Conservation (phyloP, 2,113 vertebrate genomes). For the Podarcis muralis region DNA sequence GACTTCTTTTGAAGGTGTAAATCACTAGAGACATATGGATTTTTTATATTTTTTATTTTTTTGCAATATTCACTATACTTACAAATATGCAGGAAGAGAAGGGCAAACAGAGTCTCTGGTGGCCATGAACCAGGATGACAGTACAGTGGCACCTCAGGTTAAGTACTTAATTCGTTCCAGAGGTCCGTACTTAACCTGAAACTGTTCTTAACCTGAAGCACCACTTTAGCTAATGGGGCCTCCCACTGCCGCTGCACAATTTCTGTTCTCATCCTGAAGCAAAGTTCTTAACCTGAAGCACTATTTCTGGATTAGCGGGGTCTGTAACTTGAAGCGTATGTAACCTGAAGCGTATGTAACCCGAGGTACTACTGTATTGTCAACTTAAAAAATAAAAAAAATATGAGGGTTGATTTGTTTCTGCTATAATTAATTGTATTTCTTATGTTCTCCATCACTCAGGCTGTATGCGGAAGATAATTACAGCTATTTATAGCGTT, state of each 20-base stretch:
- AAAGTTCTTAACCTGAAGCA: too few species aligned
- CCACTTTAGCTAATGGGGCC: too few species aligned
- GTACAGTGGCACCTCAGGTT: too few species aligned
- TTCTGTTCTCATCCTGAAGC: too few species aligned
- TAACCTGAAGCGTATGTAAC: too few species aligned
- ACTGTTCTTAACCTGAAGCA: too few species aligned
- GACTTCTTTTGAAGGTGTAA: neutral
- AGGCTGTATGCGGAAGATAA: neutral
- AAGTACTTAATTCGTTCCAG: too few species aligned
- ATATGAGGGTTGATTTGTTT: neutral
- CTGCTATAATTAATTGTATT: slow-evolving; percentile 20
- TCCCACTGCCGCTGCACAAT: too few species aligned
- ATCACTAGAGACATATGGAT: neutral
- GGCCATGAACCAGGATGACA: neutral
- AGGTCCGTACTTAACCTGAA: too few species aligned
- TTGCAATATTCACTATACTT: neutral
- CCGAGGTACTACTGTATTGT: neutral
- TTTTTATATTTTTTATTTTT: too few species aligned
- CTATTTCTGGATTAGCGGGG: too few species aligned
- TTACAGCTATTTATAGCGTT: slow-evolving; percentile 13
- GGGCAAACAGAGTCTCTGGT: neutral
- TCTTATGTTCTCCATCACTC: slow-evolving; percentile 3
- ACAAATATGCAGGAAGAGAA: neutral
- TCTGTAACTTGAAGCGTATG: too few species aligned
- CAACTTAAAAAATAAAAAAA: neutral